A percentile compares a stretch with the other conserved stretches of the same genome.
phyloP scores from a whole-genome alignment of 1,140 invertebrate genomes.

The Solen grandis region DNA sequence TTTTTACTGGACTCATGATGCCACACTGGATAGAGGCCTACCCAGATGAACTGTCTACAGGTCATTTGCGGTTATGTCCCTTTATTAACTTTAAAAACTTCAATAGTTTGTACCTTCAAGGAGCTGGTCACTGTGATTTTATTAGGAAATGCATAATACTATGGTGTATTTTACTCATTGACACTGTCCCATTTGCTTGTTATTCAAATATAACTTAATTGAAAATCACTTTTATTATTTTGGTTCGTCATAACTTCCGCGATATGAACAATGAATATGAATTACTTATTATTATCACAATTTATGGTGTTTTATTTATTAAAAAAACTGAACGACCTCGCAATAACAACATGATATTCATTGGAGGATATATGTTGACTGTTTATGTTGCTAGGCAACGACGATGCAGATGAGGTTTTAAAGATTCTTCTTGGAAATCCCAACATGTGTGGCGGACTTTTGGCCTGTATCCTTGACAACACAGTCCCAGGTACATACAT shows the following conservation, averaged over 20 bases:
- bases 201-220: no score
- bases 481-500: constrained; percentile 75
- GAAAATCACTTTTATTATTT: no score
- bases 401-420: constrained; percentile 59
- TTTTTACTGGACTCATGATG: constrained; percentile 90
- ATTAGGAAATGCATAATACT: neutral
- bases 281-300: no score
- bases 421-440: constrained; percentile 71
- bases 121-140: neutral
- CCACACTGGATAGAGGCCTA: constrained; percentile 86
- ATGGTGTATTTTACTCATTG: no score
- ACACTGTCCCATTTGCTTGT: no score
- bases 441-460: constrained; percentile 78
- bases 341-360: no score
- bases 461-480: constrained; percentile 80
- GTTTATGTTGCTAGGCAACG: no score
- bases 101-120: neutral
- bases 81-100: neutral
- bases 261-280: no score
- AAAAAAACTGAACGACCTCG: no score
- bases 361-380: no score
- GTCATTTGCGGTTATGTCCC: constrained; percentile 80
- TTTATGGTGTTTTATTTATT: no score
- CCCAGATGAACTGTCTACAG: constrained; percentile 86
- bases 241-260: no score